Evolutionary conservation across 2,888 invertebrate genomes (phyloP).

Genomic region (Harmothoe impar): DNA sequence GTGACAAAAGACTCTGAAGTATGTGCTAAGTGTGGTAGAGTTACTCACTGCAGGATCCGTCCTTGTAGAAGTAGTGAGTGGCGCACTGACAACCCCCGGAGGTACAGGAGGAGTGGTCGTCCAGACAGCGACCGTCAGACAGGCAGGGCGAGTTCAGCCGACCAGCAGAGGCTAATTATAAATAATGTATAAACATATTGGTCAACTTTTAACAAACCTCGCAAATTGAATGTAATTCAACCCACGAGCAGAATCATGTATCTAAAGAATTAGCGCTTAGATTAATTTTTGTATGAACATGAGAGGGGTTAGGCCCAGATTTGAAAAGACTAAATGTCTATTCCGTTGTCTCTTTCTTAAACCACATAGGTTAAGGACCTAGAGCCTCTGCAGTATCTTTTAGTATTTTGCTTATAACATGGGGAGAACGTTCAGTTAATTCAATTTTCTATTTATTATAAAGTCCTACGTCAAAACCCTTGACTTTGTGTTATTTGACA

Average conservation of each 20-base stretch:
- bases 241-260: too few species aligned
- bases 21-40: too few species aligned
- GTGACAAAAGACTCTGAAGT: too few species aligned
- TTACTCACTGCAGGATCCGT: constrained; percentile 67
- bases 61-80: constrained; percentile 59
- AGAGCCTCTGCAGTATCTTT: background rate
- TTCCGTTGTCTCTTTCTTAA: too few species aligned
- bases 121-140: constrained; percentile 66
- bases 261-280: too few species aligned
- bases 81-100: constrained; percentile 65
- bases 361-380: background rate
- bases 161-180: constrained; percentile 67
- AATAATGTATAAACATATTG: background rate
- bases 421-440: background rate
- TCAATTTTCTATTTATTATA: background rate
- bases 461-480: too few species aligned
- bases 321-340: too few species aligned
- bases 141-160: constrained; percentile 69
- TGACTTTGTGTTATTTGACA: too few species aligned
- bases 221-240: too few species aligned
- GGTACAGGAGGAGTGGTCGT: constrained; percentile 61
- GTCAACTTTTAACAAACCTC: too few species aligned
- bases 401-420: background rate
- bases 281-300: too few species aligned
- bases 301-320: too few species aligned